Conservation (phyloP, 2,797 vertebrate species). For the Spondyliosoma cantharus region DNA sequence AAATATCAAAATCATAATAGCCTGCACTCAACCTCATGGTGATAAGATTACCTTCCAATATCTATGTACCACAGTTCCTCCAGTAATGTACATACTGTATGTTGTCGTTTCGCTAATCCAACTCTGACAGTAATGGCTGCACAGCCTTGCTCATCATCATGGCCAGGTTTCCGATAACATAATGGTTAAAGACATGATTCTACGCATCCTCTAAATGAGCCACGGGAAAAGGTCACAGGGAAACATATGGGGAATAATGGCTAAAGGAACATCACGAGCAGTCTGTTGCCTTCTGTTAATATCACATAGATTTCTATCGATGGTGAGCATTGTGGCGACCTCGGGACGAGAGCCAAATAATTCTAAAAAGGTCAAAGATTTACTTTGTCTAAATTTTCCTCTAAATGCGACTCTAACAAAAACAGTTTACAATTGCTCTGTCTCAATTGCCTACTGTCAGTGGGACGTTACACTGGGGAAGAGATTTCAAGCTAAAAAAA, state of each 20-base stretch:
- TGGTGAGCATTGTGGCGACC: constrained; percentile 63
- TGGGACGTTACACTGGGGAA: constrained; percentile 38
- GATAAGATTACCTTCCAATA: neutral
- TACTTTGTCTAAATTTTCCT: constrained; percentile 72
- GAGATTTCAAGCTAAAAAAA: constrained; percentile 60
- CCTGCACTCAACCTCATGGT: neutral
- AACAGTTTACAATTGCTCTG: constrained; percentile 62
- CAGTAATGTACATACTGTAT: constrained; percentile 12
- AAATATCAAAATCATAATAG: neutral
- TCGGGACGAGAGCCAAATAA: constrained; percentile 63
- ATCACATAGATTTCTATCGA: constrained; percentile 64
- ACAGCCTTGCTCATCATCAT: constrained; percentile 44
- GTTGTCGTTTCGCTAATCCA: constrained; percentile 19
- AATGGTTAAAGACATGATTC: constrained; percentile 31
- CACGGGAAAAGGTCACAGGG: constrained; percentile 63
- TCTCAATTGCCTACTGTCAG: constrained; percentile 41
- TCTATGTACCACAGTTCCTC: neutral
- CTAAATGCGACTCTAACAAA: constrained; percentile 66
- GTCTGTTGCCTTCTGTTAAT: constrained; percentile 65
- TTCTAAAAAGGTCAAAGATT: constrained; percentile 80
- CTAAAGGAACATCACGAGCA: constrained; percentile 57
- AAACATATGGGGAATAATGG: constrained; percentile 60
- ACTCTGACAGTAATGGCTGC: constrained; percentile 12
- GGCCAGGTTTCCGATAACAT: constrained; percentile 37
- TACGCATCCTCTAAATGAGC: constrained; percentile 40